Conservation (phyloP, 2,888 invertebrate species). For the Cephus sareptanus region DNA sequence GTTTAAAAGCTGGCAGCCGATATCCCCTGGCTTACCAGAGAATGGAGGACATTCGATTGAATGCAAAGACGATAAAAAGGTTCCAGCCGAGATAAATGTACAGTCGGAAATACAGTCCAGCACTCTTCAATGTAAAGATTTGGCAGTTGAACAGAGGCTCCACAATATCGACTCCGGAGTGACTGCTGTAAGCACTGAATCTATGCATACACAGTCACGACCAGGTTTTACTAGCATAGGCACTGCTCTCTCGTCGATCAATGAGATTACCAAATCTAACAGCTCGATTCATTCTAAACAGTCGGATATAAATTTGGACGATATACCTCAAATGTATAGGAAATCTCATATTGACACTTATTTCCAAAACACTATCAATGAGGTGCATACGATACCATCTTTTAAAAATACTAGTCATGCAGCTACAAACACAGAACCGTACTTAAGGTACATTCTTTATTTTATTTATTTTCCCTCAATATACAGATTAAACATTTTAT, state of each 20-base stretch:
- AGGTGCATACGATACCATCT: slow-evolving; percentile 15
- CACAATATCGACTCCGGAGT: neutral
- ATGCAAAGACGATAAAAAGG: neutral
- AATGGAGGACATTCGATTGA: neutral
- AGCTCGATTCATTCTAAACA: slow-evolving; percentile 13
- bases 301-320: slow-evolving; percentile 19
- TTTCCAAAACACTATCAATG: slow-evolving; percentile 20
- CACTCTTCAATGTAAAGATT: neutral
- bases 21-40: neutral
- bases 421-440: slow-evolving; percentile 39
- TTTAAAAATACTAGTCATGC: slow-evolving; percentile 25
- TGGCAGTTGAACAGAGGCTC: neutral
- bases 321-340: slow-evolving; percentile 24
- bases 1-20: slow-evolving; percentile 48
- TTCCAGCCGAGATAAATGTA: neutral
- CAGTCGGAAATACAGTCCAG: neutral
- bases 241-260: neutral
- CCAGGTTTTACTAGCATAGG: neutral
- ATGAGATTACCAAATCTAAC: slow-evolving; percentile 23
- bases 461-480: neutral
- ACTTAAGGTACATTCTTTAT: slow-evolving; percentile 39
- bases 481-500: slow-evolving; percentile 5
- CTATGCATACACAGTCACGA: neutral
- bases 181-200: neutral
- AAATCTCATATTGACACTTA: slow-evolving; percentile 25